phyloP scores from a whole-genome alignment of 2,888 invertebrate species.

The Cerastoderma edule region DNA sequence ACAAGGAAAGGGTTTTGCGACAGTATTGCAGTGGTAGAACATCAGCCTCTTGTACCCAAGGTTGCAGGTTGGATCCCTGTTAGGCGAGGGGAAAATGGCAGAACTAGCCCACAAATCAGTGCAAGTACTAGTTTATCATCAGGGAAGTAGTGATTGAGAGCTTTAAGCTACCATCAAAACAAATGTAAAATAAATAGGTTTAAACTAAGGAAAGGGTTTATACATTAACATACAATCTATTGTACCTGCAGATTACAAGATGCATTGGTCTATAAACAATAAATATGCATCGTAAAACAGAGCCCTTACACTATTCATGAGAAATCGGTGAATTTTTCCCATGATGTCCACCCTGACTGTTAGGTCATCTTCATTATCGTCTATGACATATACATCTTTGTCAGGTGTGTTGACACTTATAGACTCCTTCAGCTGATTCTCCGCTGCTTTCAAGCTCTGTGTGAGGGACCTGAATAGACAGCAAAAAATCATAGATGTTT shows the following conservation, averaged over 20 bases:
- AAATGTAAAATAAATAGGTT: background rate
- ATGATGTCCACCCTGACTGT: conserved; percentile 48
- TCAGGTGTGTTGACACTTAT: conserved; percentile 25
- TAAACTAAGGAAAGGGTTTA: background rate
- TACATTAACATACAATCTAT: background rate
- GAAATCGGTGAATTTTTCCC: conserved; percentile 42
- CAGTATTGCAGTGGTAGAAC: too few species aligned
- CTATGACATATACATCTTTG: conserved; percentile 35
- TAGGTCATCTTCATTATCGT: conserved; percentile 32
- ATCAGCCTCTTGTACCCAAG: too few species aligned
- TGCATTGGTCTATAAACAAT: too few species aligned
- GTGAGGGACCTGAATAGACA: conserved; percentile 39
- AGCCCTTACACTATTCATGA: conserved; percentile 34
- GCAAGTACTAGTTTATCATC: too few species aligned
- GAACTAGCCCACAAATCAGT: too few species aligned
- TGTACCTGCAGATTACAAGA: too few species aligned
- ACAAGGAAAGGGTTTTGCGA: too few species aligned
- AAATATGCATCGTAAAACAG: background rate
- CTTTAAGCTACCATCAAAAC: too few species aligned
- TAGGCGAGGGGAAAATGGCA: too few species aligned
- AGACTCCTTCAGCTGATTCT: conserved; percentile 17
- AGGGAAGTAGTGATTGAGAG: too few species aligned
- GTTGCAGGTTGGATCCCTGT: too few species aligned
- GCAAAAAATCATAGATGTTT: background rate
- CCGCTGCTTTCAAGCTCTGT: conserved; percentile 34